Conservation (phyloP, 1,140 invertebrate species). For the Ceratina calcarata region DNA sequence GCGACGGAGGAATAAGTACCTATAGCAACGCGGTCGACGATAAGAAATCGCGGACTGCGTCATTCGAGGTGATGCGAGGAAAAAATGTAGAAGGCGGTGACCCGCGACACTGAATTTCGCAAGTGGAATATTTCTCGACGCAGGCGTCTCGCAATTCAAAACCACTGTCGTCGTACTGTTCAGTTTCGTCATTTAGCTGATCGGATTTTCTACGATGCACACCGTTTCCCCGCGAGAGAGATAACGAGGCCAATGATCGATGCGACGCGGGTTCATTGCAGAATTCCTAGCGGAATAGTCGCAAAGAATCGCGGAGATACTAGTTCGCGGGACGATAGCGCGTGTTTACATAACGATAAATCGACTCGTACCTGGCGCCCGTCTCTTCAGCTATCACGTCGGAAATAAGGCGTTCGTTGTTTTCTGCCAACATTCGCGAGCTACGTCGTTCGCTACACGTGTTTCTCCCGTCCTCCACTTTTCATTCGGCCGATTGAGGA, state of each 20-base stretch:
- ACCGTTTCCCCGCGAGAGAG: neutral
- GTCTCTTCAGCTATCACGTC: conserved; percentile 49
- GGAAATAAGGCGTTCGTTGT: too few relatives aligned
- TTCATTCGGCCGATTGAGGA: too few relatives aligned
- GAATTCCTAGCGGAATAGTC: conserved; percentile 40
- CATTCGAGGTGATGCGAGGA: neutral
- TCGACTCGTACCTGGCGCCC: conserved; percentile 64
- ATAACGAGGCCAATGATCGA: conserved; percentile 43
- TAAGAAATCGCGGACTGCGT: conserved; percentile 21
- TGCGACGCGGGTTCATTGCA: conserved; percentile 21
- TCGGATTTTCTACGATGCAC: too few relatives aligned
- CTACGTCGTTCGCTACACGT: too few relatives aligned
- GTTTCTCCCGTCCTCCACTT: too few relatives aligned
- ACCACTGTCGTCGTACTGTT: neutral
- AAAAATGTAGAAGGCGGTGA: neutral
- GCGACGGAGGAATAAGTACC: neutral
- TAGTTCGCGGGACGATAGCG: conserved; percentile 60
- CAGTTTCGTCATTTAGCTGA: neutral
- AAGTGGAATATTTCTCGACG: neutral
- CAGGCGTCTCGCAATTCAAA: neutral
- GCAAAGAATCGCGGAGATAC: conserved; percentile 32
- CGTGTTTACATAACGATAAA: conserved; percentile 64
- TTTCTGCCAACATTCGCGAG: too few relatives aligned
- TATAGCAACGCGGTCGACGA: neutral
- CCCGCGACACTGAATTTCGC: neutral